phyloP scores from a whole-genome alignment of 2,113 vertebrate genomes.

The Brachionichthys hirsutus region DNA sequence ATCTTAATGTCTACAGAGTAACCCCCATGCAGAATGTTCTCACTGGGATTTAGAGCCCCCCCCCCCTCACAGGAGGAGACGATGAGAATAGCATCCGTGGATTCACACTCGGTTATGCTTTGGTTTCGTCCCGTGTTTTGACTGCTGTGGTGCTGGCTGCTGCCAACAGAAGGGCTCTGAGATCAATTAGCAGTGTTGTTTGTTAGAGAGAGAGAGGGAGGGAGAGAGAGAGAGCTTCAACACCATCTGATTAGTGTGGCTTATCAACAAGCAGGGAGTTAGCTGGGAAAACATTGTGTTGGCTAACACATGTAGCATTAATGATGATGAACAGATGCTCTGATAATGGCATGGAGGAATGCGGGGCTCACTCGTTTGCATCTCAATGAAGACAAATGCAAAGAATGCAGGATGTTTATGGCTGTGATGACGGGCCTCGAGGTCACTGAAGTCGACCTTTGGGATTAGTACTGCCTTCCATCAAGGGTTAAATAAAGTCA shows the following conservation, averaged over 20 bases:
- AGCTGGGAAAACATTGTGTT: slow-evolving; percentile 67
- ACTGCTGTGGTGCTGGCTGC: slow-evolving; percentile 29
- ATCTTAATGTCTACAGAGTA: neutral
- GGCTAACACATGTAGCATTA: slow-evolving; percentile 70
- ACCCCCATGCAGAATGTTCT: slow-evolving; percentile 2
- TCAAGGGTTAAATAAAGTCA: slow-evolving; percentile 28
- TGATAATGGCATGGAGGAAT: slow-evolving; percentile 51
- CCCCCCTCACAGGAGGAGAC: slow-evolving; percentile 25
- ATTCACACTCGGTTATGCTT: slow-evolving; percentile 42
- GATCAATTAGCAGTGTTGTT: slow-evolving; percentile 65
- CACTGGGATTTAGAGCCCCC: slow-evolving; percentile 1
- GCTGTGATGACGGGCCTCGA: slow-evolving; percentile 24
- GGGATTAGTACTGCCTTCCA: slow-evolving; percentile 16
- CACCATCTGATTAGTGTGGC: slow-evolving; percentile 64
- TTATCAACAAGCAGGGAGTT: slow-evolving; percentile 69
- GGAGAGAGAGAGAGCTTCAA: slow-evolving; percentile 39
- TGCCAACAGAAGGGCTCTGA: slow-evolving; percentile 41
- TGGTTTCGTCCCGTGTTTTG: slow-evolving; percentile 49
- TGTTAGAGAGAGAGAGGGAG: slow-evolving; percentile 33
- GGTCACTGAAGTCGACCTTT: slow-evolving; percentile 32
- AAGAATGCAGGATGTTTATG: slow-evolving; percentile 55
- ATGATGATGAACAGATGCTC: slow-evolving; percentile 76
- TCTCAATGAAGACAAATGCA: slow-evolving; percentile 59
- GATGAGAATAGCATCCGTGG: slow-evolving; percentile 16
- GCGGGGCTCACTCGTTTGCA: slow-evolving; percentile 36